A percentile compares a stretch with the other conserved stretches of the same genome.
Conservation (phyloP, 2,113 vertebrate species). For the Raja brachyura region DNA sequence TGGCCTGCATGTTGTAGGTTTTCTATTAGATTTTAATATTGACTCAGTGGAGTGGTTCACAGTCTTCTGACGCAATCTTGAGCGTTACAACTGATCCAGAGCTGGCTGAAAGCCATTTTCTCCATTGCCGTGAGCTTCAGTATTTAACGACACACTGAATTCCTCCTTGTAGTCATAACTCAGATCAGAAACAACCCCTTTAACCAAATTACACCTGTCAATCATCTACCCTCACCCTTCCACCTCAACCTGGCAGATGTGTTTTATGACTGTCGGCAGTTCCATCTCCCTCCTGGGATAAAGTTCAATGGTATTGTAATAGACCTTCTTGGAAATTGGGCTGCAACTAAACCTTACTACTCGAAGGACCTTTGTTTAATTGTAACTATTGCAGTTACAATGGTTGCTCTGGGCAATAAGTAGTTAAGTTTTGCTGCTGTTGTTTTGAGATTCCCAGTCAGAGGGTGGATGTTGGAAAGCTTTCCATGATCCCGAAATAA, state of each 20-base stretch:
- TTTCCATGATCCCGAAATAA: conserved; percentile 15
- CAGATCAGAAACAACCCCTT: too few relatives aligned
- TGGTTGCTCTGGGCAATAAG: neutral
- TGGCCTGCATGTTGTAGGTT: too few relatives aligned
- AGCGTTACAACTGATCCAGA: neutral
- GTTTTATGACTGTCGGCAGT: too few relatives aligned
- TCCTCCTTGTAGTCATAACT: too few relatives aligned
- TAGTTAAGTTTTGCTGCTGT: conserved; percentile 3
- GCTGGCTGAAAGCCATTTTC: neutral
- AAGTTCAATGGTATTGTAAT: too few relatives aligned
- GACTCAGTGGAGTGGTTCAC: neutral
- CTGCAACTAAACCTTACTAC: neutral
- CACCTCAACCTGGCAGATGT: neutral
- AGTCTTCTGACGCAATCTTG: neutral
- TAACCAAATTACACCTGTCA: too few relatives aligned
- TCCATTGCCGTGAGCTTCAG: neutral
- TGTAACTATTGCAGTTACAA: too few relatives aligned
- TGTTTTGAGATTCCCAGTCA: neutral
- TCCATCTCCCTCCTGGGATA: too few relatives aligned
- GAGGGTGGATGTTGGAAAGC: neutral
- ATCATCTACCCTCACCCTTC: too few relatives aligned
- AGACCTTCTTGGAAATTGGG: neutral
- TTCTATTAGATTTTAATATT: too few relatives aligned
- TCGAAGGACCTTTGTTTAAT: neutral
- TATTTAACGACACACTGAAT: neutral